Conservation (phyloP, 2,888 invertebrate genomes). For the Serripes groenlandicus region DNA sequence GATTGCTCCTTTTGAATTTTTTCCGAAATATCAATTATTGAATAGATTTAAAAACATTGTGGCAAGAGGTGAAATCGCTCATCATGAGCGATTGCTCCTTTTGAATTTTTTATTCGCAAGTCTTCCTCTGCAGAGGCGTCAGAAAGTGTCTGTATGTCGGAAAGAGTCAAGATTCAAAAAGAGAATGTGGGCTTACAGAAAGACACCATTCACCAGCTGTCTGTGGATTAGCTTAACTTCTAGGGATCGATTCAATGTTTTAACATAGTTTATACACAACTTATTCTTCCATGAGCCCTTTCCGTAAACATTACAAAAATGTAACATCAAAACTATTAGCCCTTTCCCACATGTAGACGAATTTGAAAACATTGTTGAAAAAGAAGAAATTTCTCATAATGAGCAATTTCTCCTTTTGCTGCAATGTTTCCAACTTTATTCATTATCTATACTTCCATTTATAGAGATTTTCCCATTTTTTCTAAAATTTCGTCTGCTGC, state of each 20-base stretch:
- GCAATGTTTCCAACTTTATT: neutral
- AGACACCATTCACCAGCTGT: too few relatives aligned
- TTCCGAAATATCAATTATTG: neutral
- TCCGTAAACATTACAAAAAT: too few relatives aligned
- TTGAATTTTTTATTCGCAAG: neutral
- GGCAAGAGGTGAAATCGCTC: neutral
- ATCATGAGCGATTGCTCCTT: neutral
- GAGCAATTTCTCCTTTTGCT: neutral
- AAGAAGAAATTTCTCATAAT: neutral
- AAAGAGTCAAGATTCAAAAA: neutral
- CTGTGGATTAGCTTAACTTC: too few relatives aligned
- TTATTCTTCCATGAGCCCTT: too few relatives aligned
- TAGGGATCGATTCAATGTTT: too few relatives aligned
- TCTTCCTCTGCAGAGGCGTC: neutral
- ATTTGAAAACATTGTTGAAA: neutral
- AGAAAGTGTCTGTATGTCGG: neutral
- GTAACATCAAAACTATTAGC: too few relatives aligned
- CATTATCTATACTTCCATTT: too few relatives aligned
- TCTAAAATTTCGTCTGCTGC: too few relatives aligned
- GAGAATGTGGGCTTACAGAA: neutral
- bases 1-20: neutral
- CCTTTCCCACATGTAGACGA: neutral
- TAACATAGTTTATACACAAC: too few relatives aligned
- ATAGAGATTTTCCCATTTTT: too few relatives aligned
- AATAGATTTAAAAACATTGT: neutral